Base-by-base conservation (phyloP, 2,888 invertebrate species). In the Philonicus albiceps region DNA sequence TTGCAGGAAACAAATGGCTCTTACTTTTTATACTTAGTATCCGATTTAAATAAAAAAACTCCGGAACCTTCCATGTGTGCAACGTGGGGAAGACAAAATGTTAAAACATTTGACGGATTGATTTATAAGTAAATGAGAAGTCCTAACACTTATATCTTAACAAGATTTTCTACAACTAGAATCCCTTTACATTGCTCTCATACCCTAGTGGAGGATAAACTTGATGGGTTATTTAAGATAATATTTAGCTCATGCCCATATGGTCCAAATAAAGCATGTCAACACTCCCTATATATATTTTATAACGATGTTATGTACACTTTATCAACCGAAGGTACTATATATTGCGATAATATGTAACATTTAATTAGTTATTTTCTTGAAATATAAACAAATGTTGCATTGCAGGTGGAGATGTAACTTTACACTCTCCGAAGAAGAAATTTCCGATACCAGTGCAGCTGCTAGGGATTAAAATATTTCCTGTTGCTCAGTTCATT, bases 31-130 rank as follows among this genome's bases (percentile, higher is more conserved):
- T 27, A 64, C 64, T 27, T 27, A 11, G 3, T 1, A 3, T 27
- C 64, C n/a, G 37, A 84, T 43, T 40, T 84, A 84, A 73, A 43
- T n/a, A 30, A 73, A 6, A 90, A 89, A 27, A 89, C 90, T 5
- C 95, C 96, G 0, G 94, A 94, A 89, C 94, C 95, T 0, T 96
- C 96, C 0, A 93, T 94, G 13, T 98, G 98, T 89, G 94, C 96
- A 86, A 95, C 95, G 1, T 98, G 97, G 97, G 95, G 95, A 31
- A 96, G 96, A 43, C 93, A 94, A 19, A 97, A 97, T 91, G 95
- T 95, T 89, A 96, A 97, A 91, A 97, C 97, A 0, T 97, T 97
- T 90, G 97, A 98, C 92, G 97, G 97, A 7, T 94, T 94, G 89
- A 94, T 97, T 76, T 95, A 94, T 90, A 95, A 95, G 95, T 95